Evolutionary conservation across 2,888 invertebrate genomes (phyloP), one percentile per base, ranked within the genome.

Genomic region (Onthophagus sagittarius): DNA sequence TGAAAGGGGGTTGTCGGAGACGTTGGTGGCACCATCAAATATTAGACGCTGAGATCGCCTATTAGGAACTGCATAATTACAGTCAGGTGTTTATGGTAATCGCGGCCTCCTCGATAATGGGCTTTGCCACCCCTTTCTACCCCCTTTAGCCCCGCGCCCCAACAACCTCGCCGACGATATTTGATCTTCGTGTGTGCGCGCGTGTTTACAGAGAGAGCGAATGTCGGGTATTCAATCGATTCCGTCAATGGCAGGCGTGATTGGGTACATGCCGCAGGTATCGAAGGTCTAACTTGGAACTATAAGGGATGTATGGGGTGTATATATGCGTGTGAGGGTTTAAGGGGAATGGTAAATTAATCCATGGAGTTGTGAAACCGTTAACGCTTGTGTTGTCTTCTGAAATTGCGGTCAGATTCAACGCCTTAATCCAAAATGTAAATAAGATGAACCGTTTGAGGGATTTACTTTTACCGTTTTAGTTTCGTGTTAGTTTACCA

Each of bases 31-130:
- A 15, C 62, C 62, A 53, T 70, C 70, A 70, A 70, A 70, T 70
- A 70, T 70, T 70, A 70, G 62, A 53, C 62, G 70, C 15, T 32
- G 31, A 32, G 69, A 32, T 69, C 15, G 69, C 32, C 33, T 69
- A 69, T 69, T 33, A 39, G 70, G n/a, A 9, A 67, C 11, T 14
- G 70, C 62, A 15, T 70, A 70, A 70, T 70, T 70, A 70, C 62
- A 53, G 15, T 39, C 62, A 70, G 70, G 70, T 70, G 70, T 70
- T 70, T 70, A 70, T 39, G 70, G 33, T 23, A 70, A 70, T 23
- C 70, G 62, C 14, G 70, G 62, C 39, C 39, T 39, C 39, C 39
- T 70, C 70, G 23, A 70, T 70, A 70, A 70, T 62, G 65, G 65
- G 39, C 9, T 11, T 2, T 7, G 39, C 11, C 39, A 7, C 11